phyloP scores from a whole-genome alignment of 2,888 invertebrate genomes.

The Eristalinus aeneus region DNA sequence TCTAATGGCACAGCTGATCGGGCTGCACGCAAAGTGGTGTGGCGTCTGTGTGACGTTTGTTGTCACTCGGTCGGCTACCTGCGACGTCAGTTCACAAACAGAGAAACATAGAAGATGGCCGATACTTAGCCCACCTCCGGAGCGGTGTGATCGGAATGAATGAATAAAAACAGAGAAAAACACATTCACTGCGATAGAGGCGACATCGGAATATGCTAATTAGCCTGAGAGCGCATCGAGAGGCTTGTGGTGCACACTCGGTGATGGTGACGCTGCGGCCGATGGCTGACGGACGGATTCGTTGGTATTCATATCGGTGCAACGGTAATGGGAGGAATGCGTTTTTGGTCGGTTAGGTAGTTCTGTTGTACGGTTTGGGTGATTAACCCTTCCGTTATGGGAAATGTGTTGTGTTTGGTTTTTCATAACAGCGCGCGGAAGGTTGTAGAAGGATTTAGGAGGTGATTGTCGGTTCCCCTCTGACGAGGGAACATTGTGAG shows the following conservation, averaged over 20 bases:
- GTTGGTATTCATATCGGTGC: constrained; percentile 53
- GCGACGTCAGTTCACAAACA: not conserved
- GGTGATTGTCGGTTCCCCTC: not conserved
- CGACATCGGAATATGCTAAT: constrained; percentile 61
- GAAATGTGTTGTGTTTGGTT: not conserved
- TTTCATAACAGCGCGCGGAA: not conserved
- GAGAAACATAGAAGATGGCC: not conserved
- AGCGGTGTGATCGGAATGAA: constrained; percentile 59
- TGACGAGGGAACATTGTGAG: not conserved
- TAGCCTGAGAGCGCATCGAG: constrained; percentile 10
- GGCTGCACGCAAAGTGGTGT: constrained; percentile 7
- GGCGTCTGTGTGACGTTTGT: constrained; percentile 20
- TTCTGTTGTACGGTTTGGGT: constrained; percentile 34
- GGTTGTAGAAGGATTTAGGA: not conserved
- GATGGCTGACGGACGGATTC: constrained; percentile 1
- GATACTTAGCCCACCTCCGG: constrained; percentile 45
- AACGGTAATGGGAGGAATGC: constrained; percentile 17
- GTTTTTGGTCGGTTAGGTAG: constrained; percentile 18
- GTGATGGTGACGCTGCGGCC: not conserved
- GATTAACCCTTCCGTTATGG: constrained; percentile 50
- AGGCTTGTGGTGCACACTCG: not conserved
- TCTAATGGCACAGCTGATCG: constrained; percentile 7
- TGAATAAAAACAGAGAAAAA: constrained; percentile 38
- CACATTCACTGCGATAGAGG: constrained; percentile 5
- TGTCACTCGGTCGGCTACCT: not conserved